phyloP scores from a whole-genome alignment of 1,140 invertebrate genomes.

The Papilio xuthus region DNA sequence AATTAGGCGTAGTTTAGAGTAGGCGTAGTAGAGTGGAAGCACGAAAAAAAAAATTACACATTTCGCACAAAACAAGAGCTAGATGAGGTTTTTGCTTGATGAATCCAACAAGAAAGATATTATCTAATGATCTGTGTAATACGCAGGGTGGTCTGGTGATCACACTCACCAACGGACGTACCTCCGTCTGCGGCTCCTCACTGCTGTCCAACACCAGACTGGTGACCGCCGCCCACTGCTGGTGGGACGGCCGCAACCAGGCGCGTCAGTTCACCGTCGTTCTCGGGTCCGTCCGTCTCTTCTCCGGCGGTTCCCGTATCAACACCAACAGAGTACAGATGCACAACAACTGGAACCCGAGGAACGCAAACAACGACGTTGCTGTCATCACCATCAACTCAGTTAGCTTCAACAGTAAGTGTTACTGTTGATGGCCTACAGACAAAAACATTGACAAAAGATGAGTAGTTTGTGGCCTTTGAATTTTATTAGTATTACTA shows the following conservation, averaged over 20 bases:
- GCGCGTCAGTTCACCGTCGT: slow-evolving; percentile 3
- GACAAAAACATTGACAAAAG: too few relatives aligned
- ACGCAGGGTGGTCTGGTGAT: slow-evolving; percentile 25
- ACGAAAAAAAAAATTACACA: too few relatives aligned
- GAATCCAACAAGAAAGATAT: neutral
- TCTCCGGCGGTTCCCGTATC: slow-evolving; percentile 11
- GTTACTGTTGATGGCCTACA: neutral
- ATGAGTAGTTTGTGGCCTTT: neutral
- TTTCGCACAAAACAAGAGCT: too few relatives aligned
- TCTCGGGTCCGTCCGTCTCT: slow-evolving; percentile 1
- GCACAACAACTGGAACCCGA: slow-evolving; percentile 2
- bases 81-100: too few relatives aligned
- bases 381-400: neutral
- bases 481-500: neutral
- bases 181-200: slow-evolving; percentile 6
- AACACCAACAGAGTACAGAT: slow-evolving; percentile 23
- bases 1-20: too few relatives aligned
- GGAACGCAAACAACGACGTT: neutral
- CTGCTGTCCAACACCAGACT: neutral
- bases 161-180: neutral
- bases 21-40: too few relatives aligned
- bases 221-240: slow-evolving; percentile 19
- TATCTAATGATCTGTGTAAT: neutral
- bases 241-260: neutral
- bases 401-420: slow-evolving; percentile 6